Evolutionary conservation across 2,888 invertebrate genomes (phyloP).

Genomic region (Amphiduros pacificus): DNA sequence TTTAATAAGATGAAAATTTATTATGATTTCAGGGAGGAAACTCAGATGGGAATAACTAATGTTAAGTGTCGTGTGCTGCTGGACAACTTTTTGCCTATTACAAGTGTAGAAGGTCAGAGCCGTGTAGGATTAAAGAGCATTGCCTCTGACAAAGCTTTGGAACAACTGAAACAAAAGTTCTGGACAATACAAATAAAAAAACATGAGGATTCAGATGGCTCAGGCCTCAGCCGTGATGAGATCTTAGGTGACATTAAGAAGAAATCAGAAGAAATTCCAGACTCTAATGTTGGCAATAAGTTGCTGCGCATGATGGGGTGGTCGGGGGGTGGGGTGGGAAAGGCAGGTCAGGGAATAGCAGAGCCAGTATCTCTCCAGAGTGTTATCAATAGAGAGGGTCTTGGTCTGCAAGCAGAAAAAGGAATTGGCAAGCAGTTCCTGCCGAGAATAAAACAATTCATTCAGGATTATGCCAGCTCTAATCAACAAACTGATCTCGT

Average conservation of each 20-base stretch:
- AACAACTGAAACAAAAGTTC: conserved; percentile 38
- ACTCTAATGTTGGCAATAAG: conserved; percentile 64
- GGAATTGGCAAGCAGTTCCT: conserved; percentile 41
- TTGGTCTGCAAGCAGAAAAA: conserved; percentile 42
- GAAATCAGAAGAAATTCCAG: conserved; percentile 34
- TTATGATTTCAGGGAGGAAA: conserved; percentile 31
- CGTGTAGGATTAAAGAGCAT: conserved; percentile 36
- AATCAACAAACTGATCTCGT: conserved; percentile 56
- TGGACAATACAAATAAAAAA: conserved; percentile 51
- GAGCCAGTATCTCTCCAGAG: conserved; percentile 64
- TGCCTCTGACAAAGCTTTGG: conserved; percentile 39
- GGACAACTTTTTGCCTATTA: too few relatives aligned
- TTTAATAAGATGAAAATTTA: conserved; percentile 43
- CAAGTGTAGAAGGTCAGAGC: conserved; percentile 30
- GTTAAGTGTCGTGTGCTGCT: too few relatives aligned
- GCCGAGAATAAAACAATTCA: conserved; percentile 41
- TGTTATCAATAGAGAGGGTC: conserved; percentile 50
- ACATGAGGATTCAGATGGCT: conserved; percentile 36
- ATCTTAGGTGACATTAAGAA: conserved; percentile 39
- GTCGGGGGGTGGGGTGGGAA: conserved; percentile 73
- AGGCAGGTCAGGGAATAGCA: conserved; percentile 66
- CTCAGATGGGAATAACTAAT: too few relatives aligned
- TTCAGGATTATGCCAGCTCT: conserved; percentile 51
- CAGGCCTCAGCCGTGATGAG: conserved; percentile 38
- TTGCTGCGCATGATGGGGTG: conserved; percentile 74